phyloP scores from a whole-genome alignment of 2,113 vertebrate species.

The Panthera leo region DNA sequence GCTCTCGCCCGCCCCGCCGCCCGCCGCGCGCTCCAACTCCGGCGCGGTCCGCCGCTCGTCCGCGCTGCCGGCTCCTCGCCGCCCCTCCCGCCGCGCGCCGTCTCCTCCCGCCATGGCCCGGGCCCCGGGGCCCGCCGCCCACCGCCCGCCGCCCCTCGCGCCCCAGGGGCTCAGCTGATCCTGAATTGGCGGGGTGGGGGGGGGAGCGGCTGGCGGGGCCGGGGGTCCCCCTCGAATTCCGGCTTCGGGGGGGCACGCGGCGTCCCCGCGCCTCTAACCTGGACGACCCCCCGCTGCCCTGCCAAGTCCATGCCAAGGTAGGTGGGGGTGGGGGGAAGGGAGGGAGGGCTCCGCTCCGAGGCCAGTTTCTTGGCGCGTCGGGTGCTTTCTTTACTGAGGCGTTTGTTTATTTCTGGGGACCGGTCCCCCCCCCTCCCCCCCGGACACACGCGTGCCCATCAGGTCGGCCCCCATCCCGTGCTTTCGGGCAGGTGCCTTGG shows the following conservation, averaged over 20 bases:
- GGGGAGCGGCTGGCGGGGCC: conserved; percentile 15
- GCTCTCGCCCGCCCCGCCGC: conserved; percentile 17
- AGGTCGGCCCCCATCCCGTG: not conserved
- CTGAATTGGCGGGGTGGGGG: conserved; percentile 31
- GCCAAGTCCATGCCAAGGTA: conserved; percentile 70
- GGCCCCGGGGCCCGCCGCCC: conserved; percentile 53
- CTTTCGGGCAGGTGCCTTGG: conserved; percentile 28
- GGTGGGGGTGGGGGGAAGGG: not conserved
- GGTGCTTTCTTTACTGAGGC: not conserved
- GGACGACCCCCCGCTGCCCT: conserved; percentile 58
- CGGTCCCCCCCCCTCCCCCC: not conserved
- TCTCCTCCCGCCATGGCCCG: conserved; percentile 63
- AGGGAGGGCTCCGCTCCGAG: not conserved
- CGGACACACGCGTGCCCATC: not conserved
- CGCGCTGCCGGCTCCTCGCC: conserved; percentile 21
- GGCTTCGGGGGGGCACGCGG: conserved; percentile 26
- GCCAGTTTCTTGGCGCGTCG: conserved; percentile 22
- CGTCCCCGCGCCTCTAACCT: conserved; percentile 13
- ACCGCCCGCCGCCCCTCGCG: conserved; percentile 28
- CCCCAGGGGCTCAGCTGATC: conserved; percentile 73
- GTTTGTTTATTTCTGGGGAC: conserved; percentile 35
- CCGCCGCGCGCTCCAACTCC: conserved; percentile 60
- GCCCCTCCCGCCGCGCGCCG: not conserved
- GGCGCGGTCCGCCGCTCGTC: conserved; percentile 22
- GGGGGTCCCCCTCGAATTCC: conserved; percentile 16